Percentiles rank a stretch among this genome's conserved stretches.
phyloP scores from a whole-genome alignment of 2,888 invertebrate genomes.

The Ochropleura leucogaster region DNA sequence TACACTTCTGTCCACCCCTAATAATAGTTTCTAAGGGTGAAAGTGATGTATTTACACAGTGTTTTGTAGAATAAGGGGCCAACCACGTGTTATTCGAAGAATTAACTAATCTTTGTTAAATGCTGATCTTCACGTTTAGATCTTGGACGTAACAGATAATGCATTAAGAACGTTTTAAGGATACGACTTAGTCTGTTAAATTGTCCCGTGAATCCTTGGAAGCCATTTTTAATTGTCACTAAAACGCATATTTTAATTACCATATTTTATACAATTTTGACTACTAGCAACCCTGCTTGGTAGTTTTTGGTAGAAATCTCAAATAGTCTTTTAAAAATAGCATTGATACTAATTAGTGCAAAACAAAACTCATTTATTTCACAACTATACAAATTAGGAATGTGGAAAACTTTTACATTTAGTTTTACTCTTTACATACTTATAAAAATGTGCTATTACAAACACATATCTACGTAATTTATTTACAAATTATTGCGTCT shows the following conservation, averaged over 20 bases:
- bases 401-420: slow-evolving; percentile 51
- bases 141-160: slow-evolving; percentile 35
- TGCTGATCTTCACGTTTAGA: slow-evolving; percentile 41
- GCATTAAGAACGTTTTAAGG: slow-evolving; percentile 4
- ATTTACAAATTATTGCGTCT: slow-evolving; percentile 43
- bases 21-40: neutral
- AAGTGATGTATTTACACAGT: slow-evolving; percentile 37
- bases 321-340: slow-evolving; percentile 36
- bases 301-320: slow-evolving; percentile 58
- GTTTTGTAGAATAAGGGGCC: slow-evolving; percentile 33
- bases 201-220: slow-evolving; percentile 17
- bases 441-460: neutral
- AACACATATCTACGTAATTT: slow-evolving; percentile 31
- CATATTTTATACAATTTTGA: slow-evolving; percentile 11
- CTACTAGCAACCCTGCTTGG: slow-evolving; percentile 56
- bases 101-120: slow-evolving; percentile 43
- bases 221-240: slow-evolving; percentile 36
- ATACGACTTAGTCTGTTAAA: neutral
- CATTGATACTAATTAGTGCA: slow-evolving; percentile 48
- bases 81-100: slow-evolving; percentile 36
- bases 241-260: slow-evolving; percentile 18
- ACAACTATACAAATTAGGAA: slow-evolving; percentile 48
- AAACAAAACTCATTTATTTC: slow-evolving; percentile 58
- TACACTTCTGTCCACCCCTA: slow-evolving; percentile 23
- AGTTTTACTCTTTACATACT: slow-evolving; percentile 28